These are phyloP conservation scores for Phodopus roborovskii DNA, from an alignment of 2,113 vertebrate genomes.

Conservation along the genomic window DNA sequence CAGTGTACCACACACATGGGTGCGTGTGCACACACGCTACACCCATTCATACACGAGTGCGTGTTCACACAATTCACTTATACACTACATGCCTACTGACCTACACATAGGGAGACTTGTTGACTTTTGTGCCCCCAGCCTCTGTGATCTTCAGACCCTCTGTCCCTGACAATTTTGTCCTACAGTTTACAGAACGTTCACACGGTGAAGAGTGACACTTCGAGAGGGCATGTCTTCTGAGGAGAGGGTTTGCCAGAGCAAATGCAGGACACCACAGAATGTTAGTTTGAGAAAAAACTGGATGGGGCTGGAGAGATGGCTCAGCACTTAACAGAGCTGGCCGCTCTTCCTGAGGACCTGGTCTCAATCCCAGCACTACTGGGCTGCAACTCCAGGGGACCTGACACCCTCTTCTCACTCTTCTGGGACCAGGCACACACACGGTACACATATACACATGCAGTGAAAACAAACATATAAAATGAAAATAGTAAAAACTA, in stretches of 20 bases:
- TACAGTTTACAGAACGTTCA: no score
- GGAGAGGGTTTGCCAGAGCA: background rate
- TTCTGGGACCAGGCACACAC: background rate
- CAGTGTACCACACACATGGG: background rate
- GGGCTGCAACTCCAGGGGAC: background rate
- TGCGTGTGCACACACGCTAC: background rate
- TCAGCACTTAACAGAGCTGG: background rate
- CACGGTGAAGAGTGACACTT: background rate
- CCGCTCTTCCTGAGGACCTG: background rate
- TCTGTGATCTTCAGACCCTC: background rate
- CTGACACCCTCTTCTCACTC: background rate
- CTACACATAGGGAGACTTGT: background rate
- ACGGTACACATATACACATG: background rate
- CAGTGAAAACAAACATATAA: background rate
- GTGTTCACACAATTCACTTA: no score
- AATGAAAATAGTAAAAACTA: background rate
- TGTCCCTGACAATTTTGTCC: background rate
- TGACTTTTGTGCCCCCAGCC: background rate
- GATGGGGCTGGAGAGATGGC: background rate
- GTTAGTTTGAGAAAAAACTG: no score
- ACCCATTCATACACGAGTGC: background rate
- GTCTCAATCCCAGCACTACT: background rate
- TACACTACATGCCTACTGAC: background rate
- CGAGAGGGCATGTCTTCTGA: background rate
- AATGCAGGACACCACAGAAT: background rate